These are phyloP conservation scores for Eucera pruinosa DNA, from an alignment of 2,888 invertebrate genomes.

Conservation along the genomic window DNA sequence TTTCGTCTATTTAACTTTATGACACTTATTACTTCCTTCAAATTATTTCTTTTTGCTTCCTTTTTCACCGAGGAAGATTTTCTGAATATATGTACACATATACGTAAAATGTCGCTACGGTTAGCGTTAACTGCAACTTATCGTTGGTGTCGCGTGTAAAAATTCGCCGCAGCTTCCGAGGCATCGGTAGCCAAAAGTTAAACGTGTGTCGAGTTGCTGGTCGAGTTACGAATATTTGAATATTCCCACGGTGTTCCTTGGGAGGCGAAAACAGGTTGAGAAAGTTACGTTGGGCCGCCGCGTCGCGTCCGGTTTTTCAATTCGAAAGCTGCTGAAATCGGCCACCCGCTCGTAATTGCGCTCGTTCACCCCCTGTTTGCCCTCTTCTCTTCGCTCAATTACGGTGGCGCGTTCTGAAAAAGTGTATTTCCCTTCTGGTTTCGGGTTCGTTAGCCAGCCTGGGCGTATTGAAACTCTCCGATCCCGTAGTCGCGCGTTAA, in stretches of 20 bases:
- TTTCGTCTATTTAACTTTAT: no score
- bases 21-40: no score
- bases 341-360: constrained; percentile 11
- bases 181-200: no score
- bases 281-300: neutral
- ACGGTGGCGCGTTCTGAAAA: neutral
- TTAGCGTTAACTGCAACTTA: no score
- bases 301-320: constrained; percentile 4
- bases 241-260: neutral
- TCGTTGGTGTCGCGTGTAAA: no score
- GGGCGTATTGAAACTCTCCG: neutral
- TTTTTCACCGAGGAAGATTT: no score
- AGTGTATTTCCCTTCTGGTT: constrained; percentile 12
- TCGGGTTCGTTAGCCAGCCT: constrained; percentile 15
- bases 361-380: constrained; percentile 14
- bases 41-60: no score
- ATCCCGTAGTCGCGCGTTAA: constrained; percentile 1
- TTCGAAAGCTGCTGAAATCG: constrained; percentile 7
- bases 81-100: no score
- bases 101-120: no score
- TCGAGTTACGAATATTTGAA: neutral
- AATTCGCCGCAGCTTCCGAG: no score
- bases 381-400: constrained; percentile 32
- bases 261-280: neutral
- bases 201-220: neutral